These are phyloP conservation scores for Sthenelais limicola DNA, from an alignment of 2,888 invertebrate genomes.

Conservation along the genomic window DNA sequence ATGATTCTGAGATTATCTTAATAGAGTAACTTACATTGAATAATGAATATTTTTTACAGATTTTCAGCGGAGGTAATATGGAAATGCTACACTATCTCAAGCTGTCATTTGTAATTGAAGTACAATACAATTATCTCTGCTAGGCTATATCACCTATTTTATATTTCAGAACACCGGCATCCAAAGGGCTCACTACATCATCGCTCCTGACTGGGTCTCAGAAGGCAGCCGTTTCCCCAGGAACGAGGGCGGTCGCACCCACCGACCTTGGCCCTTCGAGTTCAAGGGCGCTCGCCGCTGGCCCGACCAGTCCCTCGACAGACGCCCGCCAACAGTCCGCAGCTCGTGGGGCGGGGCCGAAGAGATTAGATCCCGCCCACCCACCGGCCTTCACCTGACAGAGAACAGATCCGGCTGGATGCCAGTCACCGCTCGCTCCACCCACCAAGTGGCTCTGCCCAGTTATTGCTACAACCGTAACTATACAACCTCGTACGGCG, in stretches of 20 bases:
- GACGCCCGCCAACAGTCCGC: constrained; percentile 14
- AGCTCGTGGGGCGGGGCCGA: constrained; percentile 4
- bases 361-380: background rate
- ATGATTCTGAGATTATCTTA: too few species aligned
- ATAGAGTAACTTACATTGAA: too few species aligned
- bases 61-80: too few species aligned
- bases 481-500: constrained; percentile 23
- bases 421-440: constrained; percentile 1
- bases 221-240: constrained; percentile 12
- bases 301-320: constrained; percentile 28
- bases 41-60: too few species aligned
- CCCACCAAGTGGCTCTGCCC: background rate
- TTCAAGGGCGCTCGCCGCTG: constrained; percentile 32
- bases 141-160: too few species aligned
- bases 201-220: constrained; percentile 31
- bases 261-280: constrained; percentile 32
- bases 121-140: too few species aligned
- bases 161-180: constrained; percentile 12
- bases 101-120: too few species aligned
- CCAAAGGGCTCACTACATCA: constrained; percentile 10
- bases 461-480: constrained; percentile 12
- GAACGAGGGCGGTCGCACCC: constrained; percentile 2
- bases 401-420: constrained; percentile 25
- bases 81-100: too few species aligned
- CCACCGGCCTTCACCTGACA: constrained; percentile 4